Percentiles rank a stretch among this genome's conserved stretches.
Evolutionary conservation across 2,888 invertebrate genomes (phyloP).

Genomic region (Atherix ibis): DNA sequence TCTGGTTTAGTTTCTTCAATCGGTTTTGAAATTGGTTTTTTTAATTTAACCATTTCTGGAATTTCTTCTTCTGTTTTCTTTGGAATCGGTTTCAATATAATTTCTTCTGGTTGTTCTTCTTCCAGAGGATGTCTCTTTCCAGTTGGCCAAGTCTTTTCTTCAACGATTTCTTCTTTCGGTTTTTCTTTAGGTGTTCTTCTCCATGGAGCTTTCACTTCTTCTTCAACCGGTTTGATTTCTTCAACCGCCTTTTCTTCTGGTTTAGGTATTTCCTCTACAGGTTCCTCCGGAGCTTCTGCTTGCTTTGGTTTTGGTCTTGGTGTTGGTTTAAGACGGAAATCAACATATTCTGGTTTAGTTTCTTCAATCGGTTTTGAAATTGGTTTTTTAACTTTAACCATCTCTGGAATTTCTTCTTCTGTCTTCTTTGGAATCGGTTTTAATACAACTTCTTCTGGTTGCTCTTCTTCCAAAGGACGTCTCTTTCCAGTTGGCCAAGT

Average conservation of each 20-base stretch:
- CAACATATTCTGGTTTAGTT: constrained; percentile 14
- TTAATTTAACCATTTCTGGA: constrained; percentile 11
- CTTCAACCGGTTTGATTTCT: constrained; percentile 17
- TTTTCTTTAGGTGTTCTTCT: constrained; percentile 31
- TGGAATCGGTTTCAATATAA: constrained; percentile 22
- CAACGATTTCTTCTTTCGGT: constrained; percentile 19
- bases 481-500: constrained; percentile 15
- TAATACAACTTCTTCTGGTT: constrained; percentile 12
- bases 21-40: constrained; percentile 5
- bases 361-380: constrained; percentile 6
- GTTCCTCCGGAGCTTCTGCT: constrained; percentile 17
- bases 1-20: constrained; percentile 11
- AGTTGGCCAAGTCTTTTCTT: constrained; percentile 13
- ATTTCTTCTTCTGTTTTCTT: constrained; percentile 12
- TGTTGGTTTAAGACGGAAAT: constrained; percentile 14
- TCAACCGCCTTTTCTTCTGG: constrained; percentile 13
- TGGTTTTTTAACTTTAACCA: constrained; percentile 9
- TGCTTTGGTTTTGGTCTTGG: constrained; percentile 11
- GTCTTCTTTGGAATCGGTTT: constrained; percentile 6
- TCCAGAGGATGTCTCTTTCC: constrained; percentile 13
- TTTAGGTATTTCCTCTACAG: constrained; percentile 15
- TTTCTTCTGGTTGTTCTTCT: constrained; percentile 14
- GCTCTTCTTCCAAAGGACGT: constrained; percentile 17
- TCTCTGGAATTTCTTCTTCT: constrained; percentile 14
- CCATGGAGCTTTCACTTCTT: constrained; percentile 20